Evolutionary conservation across 2,797 vertebrate genomes (phyloP), one percentile per base, ranked within the genome.

Genomic region (Danio albolineatus): DNA sequence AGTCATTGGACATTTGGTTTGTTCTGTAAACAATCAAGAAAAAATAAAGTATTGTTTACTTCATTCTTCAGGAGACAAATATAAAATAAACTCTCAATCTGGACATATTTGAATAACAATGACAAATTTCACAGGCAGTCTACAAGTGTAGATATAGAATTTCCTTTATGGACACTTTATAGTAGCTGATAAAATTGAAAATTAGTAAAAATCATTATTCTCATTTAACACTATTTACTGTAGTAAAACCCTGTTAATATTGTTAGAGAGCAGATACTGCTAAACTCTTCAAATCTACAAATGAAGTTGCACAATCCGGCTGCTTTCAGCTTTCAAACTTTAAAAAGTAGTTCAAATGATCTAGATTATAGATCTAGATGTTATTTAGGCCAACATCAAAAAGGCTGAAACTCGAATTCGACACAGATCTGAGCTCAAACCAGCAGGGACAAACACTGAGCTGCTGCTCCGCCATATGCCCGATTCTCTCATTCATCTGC

Each of bases 351-450:
- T 70, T 83, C 76, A 80, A 59, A 76, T 78, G 36, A 79, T 76
- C 57, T 43, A 72, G 66, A 65, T 77, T 73, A 43, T 54, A 71
- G 56, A 76, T 85, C 79, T 76, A 46, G 41, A 62, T 77, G 39
- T 83, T 76, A 82, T 85, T 83, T 74, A 80, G 84, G 84, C 76
- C 82, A 78, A 84, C 82, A 83, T 83, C 73, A 82, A 80, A 73
- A 85, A 67, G 78, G 79, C 57, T 72, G 60, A 46, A 75, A 66
- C 54, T 65, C 28, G 62, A 67, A 60, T 73, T 60, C 73, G 79
- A 84, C 84, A 83, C 84, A 82, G 82, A 83, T 82, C 73, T 51
- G 62, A 79, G 62, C 82, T 28, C 72, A 65, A 79, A 82, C 76
- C 82, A 83, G 79, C 76, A 65, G 84, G 64, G 67, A 79, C 53